Evolutionary conservation across 2,797 vertebrate species (phyloP).

Genomic region (Gallirallus australis): DNA sequence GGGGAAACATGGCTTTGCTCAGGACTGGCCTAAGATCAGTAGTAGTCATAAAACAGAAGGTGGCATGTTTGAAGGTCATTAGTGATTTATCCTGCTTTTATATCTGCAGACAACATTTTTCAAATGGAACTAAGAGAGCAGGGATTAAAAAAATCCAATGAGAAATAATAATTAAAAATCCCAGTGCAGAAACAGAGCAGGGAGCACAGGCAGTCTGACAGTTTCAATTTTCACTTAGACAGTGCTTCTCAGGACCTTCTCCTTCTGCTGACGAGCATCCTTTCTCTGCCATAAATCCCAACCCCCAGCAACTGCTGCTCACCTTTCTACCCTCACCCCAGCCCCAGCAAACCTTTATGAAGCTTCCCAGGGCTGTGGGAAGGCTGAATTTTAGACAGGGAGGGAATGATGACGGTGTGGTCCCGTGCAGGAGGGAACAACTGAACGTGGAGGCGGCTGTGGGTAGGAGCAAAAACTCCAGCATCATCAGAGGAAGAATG

Average conservation of each 20-base stretch:
- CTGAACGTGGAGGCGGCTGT: neutral
- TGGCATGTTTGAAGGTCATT: neutral
- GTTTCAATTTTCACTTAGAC: conserved; percentile 76
- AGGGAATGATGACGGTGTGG: neutral
- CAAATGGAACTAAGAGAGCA: conserved; percentile 54
- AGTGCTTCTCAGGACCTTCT: conserved; percentile 44
- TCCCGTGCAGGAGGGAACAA: neutral
- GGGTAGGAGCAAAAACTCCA: neutral
- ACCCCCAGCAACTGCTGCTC: neutral
- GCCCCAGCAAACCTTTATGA: neutral
- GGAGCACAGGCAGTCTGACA: conserved; percentile 66
- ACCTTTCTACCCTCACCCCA: conserved; percentile 10
- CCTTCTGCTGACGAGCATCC: conserved; percentile 40
- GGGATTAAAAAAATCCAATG: neutral
- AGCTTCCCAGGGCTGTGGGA: neutral
- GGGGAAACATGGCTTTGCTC: neutral
- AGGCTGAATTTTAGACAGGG: neutral
- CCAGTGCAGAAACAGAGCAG: conserved; percentile 48
- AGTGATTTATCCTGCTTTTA: conserved; percentile 68
- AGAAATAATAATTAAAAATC: conserved; percentile 30
- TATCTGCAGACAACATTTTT: conserved; percentile 67
- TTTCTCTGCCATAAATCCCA: conserved; percentile 59
- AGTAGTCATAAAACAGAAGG: neutral
- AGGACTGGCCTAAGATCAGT: neutral
- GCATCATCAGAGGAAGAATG: neutral